phyloP scores from a whole-genome alignment of 2,113 vertebrate genomes.

The Tylochromis polylepis region DNA sequence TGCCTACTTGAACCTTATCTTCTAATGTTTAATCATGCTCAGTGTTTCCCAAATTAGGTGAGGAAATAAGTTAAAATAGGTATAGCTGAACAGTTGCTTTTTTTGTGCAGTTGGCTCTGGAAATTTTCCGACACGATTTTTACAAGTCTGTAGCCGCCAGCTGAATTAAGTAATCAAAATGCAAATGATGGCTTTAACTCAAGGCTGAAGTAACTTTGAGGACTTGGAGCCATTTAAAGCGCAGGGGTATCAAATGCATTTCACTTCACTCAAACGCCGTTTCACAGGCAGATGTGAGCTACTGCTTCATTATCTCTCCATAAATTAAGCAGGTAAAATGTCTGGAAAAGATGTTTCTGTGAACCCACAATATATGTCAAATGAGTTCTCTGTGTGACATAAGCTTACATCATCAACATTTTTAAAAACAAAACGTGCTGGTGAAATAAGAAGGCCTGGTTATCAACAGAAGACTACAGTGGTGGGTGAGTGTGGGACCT shows the following conservation, averaged over 20 bases:
- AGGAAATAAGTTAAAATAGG: not conserved
- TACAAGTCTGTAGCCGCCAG: not conserved
- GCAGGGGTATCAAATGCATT: not conserved
- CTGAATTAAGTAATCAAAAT: not conserved
- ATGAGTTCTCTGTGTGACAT: not conserved
- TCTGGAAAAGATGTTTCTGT: not conserved
- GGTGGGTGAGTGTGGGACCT: not conserved
- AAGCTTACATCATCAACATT: not conserved
- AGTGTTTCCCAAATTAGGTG: slow-evolving; percentile 11
- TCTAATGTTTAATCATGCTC: slow-evolving; percentile 66
- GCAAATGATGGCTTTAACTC: not conserved
- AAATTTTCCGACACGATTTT: not conserved
- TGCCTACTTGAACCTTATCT: slow-evolving; percentile 55
- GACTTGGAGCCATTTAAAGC: not conserved
- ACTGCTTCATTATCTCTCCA: not conserved
- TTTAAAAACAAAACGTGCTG: not conserved
- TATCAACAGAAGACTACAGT: not conserved
- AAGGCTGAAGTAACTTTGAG: not conserved
- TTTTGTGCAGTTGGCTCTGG: not conserved
- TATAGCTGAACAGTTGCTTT: not conserved
- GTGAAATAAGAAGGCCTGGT: not conserved
- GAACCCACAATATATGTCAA: not conserved
- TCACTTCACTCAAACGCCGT: not conserved
- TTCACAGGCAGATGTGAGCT: not conserved
- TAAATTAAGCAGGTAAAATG: not conserved